Conservation (phyloP, 2,113 vertebrate species). For the Falco punctatus region DNA sequence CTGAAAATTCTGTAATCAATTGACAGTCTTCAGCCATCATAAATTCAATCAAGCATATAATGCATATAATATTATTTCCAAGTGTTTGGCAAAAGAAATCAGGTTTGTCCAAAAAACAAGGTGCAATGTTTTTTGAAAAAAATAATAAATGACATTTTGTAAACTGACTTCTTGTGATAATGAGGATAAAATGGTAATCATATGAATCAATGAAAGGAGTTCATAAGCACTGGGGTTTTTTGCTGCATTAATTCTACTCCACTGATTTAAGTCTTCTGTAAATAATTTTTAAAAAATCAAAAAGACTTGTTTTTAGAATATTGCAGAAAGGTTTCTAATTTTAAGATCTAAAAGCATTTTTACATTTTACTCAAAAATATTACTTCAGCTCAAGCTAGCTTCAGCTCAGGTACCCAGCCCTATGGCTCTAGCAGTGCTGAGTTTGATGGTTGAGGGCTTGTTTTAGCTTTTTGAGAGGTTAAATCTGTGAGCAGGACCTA, state of each 20-base stretch:
- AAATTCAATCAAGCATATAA: not conserved
- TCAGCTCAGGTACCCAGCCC: not conserved
- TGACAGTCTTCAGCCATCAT: not conserved
- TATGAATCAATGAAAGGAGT: not conserved
- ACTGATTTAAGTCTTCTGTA: not conserved
- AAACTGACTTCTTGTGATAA: not conserved
- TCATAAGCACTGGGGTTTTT: not conserved
- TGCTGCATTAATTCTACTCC: not conserved
- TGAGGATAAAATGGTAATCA: not conserved
- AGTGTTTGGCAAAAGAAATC: not conserved
- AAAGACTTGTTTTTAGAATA: not conserved
- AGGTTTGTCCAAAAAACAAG: not conserved
- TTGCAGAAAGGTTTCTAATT: not conserved
- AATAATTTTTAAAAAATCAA: not conserved
- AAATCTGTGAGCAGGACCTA: not conserved
- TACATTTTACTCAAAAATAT: not conserved
- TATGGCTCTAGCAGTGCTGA: not conserved
- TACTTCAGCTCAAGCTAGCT: not conserved
- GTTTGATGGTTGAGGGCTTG: not conserved
- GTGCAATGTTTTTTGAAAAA: rapidly evolving
- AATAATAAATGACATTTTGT: not conserved
- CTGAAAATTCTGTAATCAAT: not conserved
- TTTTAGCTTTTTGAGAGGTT: not conserved
- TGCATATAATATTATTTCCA: not conserved
- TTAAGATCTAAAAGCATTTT: not conserved